Conservation (phyloP, 1,140 invertebrate species). For the Zophobas morio region DNA sequence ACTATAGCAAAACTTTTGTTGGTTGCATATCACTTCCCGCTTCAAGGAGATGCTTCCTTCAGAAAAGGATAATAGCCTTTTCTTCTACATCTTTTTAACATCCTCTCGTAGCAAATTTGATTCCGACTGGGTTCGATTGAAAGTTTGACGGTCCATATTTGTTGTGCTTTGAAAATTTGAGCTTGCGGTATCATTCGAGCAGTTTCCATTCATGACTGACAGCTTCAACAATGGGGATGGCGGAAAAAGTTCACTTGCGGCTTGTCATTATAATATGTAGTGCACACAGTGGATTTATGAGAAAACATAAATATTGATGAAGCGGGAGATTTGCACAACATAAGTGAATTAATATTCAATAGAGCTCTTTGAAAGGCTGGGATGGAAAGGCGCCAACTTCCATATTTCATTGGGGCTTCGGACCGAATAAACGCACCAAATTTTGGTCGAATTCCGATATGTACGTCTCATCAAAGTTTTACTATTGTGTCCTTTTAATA, state of each 20-base stretch:
- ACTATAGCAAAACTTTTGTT: constrained; percentile 4
- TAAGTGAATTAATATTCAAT: constrained; percentile 17
- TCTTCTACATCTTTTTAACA: constrained; percentile 32
- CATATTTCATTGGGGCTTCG: background rate
- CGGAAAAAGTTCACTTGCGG: background rate
- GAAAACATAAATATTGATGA: constrained; percentile 15
- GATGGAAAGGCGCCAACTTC: background rate
- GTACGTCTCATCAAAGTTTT: too few species aligned
- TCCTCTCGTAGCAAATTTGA: constrained; percentile 36
- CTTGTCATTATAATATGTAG: background rate
- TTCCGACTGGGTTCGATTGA: constrained; percentile 28
- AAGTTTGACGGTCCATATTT: constrained; percentile 31
- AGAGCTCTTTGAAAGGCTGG: background rate
- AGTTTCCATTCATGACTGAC: background rate
- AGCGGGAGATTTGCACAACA: background rate
- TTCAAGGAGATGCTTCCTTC: constrained; percentile 10
- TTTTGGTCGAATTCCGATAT: too few species aligned
- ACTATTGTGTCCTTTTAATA: too few species aligned
- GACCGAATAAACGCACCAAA: too few species aligned
- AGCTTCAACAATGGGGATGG: constrained; percentile 1
- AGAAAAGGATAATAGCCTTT: constrained; percentile 17
- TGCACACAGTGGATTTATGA: constrained; percentile 2
- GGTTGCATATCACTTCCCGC: constrained; percentile 12
- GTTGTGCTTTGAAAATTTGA: constrained; percentile 32
- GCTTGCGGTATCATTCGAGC: constrained; percentile 6